Conservation (phyloP, 2,888 invertebrate genomes). For the Caenorhabditis virilis region DNA sequence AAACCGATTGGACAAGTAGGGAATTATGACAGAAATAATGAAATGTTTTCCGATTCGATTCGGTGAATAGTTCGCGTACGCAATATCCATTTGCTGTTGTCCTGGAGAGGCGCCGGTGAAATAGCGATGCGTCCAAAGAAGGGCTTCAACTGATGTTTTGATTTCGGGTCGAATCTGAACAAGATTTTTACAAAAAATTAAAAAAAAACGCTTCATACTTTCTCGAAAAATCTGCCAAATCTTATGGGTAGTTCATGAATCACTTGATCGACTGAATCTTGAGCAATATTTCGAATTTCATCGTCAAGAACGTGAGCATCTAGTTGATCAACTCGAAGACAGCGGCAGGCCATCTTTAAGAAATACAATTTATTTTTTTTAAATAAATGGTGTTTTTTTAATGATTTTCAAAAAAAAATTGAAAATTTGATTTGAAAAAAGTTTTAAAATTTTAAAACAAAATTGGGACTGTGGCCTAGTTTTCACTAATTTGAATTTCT, state of each 20-base stretch:
- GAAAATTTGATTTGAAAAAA: not conserved
- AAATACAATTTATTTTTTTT: not conserved
- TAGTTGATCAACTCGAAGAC: constrained; percentile 58
- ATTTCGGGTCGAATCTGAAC: constrained; percentile 23
- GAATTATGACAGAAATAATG: constrained; percentile 37
- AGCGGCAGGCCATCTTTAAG: constrained; percentile 41
- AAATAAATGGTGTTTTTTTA: not conserved
- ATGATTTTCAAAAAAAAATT: not conserved
- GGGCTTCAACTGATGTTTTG: constrained; percentile 35
- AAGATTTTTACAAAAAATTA: no score
- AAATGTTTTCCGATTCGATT: constrained; percentile 34
- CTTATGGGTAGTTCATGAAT: constrained; percentile 67
- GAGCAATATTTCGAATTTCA: constrained; percentile 66
- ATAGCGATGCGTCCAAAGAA: constrained; percentile 40
- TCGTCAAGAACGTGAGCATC: constrained; percentile 67
- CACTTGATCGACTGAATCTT: constrained; percentile 63
- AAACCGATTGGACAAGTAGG: constrained; percentile 42
- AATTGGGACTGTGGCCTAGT: no score
- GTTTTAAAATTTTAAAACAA: not conserved
- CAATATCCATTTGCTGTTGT: constrained; percentile 68
- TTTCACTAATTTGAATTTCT: no score
- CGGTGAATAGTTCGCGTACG: constrained; percentile 33
- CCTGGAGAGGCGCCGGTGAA: constrained; percentile 65
- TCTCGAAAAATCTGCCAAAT: constrained; percentile 26
- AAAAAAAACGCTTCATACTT: no score